Evolutionary conservation across 2,888 invertebrate species (phyloP).

Genomic region (Agriopis aurantiaria): DNA sequence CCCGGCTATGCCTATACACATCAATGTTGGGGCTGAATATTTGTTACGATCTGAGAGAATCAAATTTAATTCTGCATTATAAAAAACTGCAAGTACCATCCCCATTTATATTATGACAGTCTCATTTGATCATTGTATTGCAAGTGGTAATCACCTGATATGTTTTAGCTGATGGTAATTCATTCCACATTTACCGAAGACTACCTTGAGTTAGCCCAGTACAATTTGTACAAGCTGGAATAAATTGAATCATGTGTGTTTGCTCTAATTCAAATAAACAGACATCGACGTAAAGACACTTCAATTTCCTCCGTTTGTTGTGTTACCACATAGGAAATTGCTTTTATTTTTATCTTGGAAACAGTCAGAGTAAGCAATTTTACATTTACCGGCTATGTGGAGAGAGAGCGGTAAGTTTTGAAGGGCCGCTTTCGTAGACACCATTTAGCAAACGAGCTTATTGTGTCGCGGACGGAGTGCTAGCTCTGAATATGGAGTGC

Average conservation of each 20-base stretch:
- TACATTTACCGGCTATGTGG: slow-evolving; percentile 44
- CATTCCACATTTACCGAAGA: background rate
- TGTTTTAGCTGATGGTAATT: background rate
- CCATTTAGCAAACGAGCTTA: slow-evolving; percentile 64
- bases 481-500: slow-evolving; percentile 61
- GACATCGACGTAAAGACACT: slow-evolving; percentile 49
- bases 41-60: slow-evolving; percentile 45
- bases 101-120: slow-evolving; percentile 30
- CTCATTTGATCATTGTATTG: slow-evolving; percentile 10
- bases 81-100: slow-evolving; percentile 28
- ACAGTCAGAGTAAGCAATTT: slow-evolving; percentile 61
- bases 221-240: slow-evolving; percentile 44
- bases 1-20: slow-evolving; percentile 61
- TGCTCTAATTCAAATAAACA: slow-evolving; percentile 48
- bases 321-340: slow-evolving; percentile 62
- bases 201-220: slow-evolving; percentile 5
- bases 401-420: slow-evolving; percentile 40
- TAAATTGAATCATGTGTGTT: slow-evolving; percentile 50
- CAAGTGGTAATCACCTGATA: background rate
- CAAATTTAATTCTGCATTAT: slow-evolving; percentile 24
- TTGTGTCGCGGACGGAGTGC: slow-evolving; percentile 55
- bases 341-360: slow-evolving; percentile 63
- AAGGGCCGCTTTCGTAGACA: slow-evolving; percentile 43
- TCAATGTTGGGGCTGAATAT: slow-evolving; percentile 68
- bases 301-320: slow-evolving; percentile 54